Conservation (phyloP, 2,888 invertebrate genomes). For the Chydorus sphaericus region DNA sequence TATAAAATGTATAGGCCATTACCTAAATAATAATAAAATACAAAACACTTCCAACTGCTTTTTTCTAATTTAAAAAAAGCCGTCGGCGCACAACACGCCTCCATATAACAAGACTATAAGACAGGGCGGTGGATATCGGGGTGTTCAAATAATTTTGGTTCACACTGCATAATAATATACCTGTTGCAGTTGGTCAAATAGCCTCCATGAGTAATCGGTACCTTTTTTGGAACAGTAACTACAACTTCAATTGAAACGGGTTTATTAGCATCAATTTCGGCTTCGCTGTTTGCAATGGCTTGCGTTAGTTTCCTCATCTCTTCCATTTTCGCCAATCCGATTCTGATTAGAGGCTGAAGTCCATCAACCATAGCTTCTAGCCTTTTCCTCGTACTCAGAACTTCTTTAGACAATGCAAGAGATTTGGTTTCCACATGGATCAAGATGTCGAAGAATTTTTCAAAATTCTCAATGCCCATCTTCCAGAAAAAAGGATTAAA, state of each 20-base stretch:
- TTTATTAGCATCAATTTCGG: constrained; percentile 18
- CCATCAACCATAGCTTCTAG: constrained; percentile 16
- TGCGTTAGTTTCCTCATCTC: constrained; percentile 17
- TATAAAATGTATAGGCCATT: no score
- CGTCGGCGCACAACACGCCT: no score
- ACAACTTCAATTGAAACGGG: constrained; percentile 19
- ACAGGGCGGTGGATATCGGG: no score
- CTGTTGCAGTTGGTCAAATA: constrained; percentile 21
- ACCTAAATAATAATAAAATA: no score
- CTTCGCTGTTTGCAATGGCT: constrained; percentile 16
- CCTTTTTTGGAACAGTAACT: constrained; percentile 17
- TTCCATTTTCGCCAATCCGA: constrained; percentile 16
- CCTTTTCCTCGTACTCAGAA: constrained; percentile 18
- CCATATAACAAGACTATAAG: no score
- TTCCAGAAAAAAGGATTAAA: constrained; percentile 17
- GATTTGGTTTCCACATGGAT: constrained; percentile 15
- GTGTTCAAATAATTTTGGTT: no score
- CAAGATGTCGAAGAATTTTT: constrained; percentile 17
- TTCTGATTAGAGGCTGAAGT: constrained; percentile 17
- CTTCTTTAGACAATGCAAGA: constrained; percentile 18
- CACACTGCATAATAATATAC: no score
- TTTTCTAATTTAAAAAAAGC: no score
- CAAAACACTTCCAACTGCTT: no score
- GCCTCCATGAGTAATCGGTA: constrained; percentile 10
- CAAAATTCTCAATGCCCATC: constrained; percentile 17